These are phyloP conservation scores for Patella pellucida DNA, from an alignment of 2,888 invertebrate genomes.

Conservation along the genomic window DNA sequence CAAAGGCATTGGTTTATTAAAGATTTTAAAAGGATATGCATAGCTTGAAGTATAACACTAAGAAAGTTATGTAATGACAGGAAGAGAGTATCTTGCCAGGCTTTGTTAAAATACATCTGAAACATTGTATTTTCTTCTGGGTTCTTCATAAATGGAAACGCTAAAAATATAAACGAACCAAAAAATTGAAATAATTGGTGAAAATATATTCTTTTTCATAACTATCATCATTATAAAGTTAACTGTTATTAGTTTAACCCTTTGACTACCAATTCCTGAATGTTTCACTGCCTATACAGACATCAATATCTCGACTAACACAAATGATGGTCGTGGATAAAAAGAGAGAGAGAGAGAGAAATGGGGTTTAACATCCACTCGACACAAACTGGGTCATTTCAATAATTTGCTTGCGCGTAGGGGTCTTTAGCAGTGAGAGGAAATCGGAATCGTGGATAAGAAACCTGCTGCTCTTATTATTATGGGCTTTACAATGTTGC, in stretches of 20 bases:
- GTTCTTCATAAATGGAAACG: slow-evolving; percentile 89
- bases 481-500: no score
- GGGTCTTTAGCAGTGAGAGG: no score
- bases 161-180: slow-evolving; percentile 73
- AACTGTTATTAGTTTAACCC: not conserved
- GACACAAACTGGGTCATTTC: no score
- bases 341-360: no score
- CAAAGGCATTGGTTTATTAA: not conserved
- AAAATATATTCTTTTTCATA: not conserved
- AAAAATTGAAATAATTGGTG: not conserved
- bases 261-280: no score
- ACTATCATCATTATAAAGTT: not conserved
- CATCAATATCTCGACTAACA: no score
- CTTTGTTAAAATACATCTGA: slow-evolving; percentile 88
- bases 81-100: slow-evolving; percentile 95
- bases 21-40: slow-evolving; percentile 66
- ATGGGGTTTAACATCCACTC: no score
- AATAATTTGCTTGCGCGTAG: no score
- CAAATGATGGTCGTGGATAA: no score
- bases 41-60: slow-evolving; percentile 83
- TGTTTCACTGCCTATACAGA: no score
- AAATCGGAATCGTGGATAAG: no score
- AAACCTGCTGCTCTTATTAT: no score
- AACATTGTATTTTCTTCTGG: slow-evolving; percentile 92
- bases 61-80: slow-evolving; percentile 93